Evolutionary conservation across 1,140 invertebrate species (phyloP).

Genomic region (Streblospio benedicti): DNA sequence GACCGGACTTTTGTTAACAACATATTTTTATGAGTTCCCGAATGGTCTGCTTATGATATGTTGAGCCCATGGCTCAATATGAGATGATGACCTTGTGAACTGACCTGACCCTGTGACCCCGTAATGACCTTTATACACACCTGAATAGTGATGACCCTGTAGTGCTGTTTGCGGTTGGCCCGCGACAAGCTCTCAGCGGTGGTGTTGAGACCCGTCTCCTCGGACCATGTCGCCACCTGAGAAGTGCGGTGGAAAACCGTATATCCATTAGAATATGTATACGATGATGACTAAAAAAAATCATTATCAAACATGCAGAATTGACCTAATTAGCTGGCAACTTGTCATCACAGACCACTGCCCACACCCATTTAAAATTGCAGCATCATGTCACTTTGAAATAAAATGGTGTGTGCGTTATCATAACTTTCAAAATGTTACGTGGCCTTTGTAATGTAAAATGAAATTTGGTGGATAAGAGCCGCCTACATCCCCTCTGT

Average conservation of each 20-base stretch:
- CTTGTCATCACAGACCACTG: no score
- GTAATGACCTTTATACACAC: conserved; percentile 42
- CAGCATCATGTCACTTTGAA: no score
- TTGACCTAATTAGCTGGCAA: not conserved
- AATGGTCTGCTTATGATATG: not conserved
- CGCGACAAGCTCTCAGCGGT: conserved; percentile 57
- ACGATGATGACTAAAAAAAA: not conserved
- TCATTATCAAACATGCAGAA: not conserved
- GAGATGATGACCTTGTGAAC: not conserved
- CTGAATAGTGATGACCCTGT: conserved; percentile 67
- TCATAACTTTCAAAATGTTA: no score
- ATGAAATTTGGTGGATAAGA: no score
- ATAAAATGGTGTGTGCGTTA: no score
- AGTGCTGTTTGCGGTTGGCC: conserved; percentile 62
- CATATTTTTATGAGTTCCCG: not conserved
- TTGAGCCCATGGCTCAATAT: not conserved
- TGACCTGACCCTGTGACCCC: not conserved
- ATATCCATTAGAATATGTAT: not conserved
- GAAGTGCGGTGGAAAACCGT: not conserved
- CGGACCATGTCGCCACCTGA: conserved; percentile 47
- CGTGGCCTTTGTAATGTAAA: no score
- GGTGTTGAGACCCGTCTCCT: conserved; percentile 55
- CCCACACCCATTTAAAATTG: no score
- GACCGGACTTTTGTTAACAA: not conserved
- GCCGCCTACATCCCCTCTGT: no score